phyloP scores from a whole-genome alignment of 2,797 vertebrate genomes.

The Schizothorax lantsangensis region DNA sequence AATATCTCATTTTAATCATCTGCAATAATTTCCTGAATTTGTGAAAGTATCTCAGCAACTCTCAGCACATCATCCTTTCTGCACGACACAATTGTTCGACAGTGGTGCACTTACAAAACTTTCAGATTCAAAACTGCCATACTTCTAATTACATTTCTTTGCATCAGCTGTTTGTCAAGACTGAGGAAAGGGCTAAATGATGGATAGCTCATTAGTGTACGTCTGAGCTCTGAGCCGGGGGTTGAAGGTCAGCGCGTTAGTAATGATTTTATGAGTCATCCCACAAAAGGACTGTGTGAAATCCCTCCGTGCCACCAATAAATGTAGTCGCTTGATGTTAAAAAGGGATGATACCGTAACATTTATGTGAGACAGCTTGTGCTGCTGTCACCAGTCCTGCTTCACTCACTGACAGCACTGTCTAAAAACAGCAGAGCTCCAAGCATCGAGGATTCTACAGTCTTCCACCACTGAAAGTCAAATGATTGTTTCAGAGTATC shows the following conservation, averaged over 20 bases:
- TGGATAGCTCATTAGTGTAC: slow-evolving; percentile 41
- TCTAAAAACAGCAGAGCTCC: slow-evolving; percentile 9
- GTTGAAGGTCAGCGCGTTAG: slow-evolving; percentile 22
- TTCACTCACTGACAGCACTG: background rate
- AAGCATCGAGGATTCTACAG: background rate
- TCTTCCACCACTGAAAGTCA: background rate
- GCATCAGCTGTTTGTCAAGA: slow-evolving; percentile 23
- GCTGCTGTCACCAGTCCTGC: background rate
- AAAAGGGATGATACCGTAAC: too few relatives aligned
- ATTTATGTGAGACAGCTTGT: slow-evolving; percentile 22
- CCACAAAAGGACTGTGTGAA: slow-evolving; percentile 18
- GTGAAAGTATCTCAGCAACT: background rate
- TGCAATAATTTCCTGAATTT: background rate
- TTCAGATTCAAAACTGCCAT: background rate
- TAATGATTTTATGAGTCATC: slow-evolving; percentile 51
- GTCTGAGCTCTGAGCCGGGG: slow-evolving; percentile 42
- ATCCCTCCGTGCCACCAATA: too few relatives aligned
- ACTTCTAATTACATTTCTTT: slow-evolving; percentile 9
- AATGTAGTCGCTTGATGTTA: too few relatives aligned
- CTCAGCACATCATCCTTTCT: too few relatives aligned
- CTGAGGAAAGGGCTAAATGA: slow-evolving; percentile 39
- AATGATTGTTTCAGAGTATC: background rate
- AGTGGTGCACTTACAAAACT: slow-evolving; percentile 16
- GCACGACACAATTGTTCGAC: too few relatives aligned
- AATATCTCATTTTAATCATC: too few relatives aligned